These are phyloP conservation scores for Lamellibrachia luymesi DNA, from an alignment of 1,140 invertebrate species.

Conservation along the genomic window DNA sequence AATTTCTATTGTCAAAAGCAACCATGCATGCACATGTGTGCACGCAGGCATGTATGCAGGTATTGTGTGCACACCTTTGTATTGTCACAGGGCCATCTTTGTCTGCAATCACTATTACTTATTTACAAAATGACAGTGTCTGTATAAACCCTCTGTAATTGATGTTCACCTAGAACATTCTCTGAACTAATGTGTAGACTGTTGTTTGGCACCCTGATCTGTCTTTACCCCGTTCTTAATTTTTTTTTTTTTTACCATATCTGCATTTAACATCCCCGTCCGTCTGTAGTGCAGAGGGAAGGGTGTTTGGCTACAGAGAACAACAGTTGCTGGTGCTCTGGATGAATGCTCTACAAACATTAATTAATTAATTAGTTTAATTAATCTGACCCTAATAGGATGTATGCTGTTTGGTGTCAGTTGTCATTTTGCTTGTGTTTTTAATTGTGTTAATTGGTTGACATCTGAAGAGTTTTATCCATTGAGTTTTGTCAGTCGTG, in stretches of 20 bases:
- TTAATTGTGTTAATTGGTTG: background rate
- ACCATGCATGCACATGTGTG: no score
- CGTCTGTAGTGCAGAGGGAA: no score
- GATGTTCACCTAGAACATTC: background rate
- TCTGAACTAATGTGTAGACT: background rate
- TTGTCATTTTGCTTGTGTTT: background rate
- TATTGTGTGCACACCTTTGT: background rate
- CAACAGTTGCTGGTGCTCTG: no score
- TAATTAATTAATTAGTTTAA: background rate
- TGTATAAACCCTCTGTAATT: background rate
- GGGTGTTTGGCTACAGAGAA: no score
- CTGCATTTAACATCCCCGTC: background rate
- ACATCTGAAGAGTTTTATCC: background rate
- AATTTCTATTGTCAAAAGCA: background rate
- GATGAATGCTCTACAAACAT: no score
- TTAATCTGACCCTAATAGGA: background rate
- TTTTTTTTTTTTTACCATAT: background rate
- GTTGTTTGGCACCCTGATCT: background rate
- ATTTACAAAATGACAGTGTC: background rate
- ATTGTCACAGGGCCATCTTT: background rate
- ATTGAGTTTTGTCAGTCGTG: background rate
- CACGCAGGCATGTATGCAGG: background rate
- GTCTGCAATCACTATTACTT: background rate
- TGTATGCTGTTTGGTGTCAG: background rate
- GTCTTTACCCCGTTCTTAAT: background rate